Base-by-base conservation (phyloP, 2,888 invertebrate genomes). In the Hirtodrosophila cameraria region DNA sequence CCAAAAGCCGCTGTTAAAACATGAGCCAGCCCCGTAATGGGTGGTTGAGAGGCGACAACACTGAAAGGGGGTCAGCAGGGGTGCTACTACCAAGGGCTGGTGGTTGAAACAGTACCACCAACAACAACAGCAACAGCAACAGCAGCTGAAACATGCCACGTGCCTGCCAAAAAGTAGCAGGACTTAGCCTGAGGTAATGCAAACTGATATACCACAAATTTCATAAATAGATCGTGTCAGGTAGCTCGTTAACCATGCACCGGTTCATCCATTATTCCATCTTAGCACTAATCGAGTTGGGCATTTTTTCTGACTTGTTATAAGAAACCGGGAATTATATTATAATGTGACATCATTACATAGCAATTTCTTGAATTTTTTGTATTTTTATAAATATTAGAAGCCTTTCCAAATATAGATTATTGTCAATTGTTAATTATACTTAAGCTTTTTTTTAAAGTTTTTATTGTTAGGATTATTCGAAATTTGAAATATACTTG, bases 1-100 rank as follows among this genome's bases (percentile, higher is more conserved):
- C 85, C 79, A 69, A 86, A 87, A 87, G 88, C 85, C 82, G 85
- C 72, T 84, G 88, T 84, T 82, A 83, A 79, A 87, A 83, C 84
- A 84, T 76, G 86, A 79, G 63, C 70, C 67, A 61, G 63, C 58
- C 67, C 48, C 45, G 48, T 62, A 69, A 76, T 70, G 70, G 79
- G 60, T 70, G 83, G 75, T 73, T 70, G 58, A 48, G 48, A 53
- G 11, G 39, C 31, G 38, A 39, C 12, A 48, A 18, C 45, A 45
- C 23, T 35, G 42, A 27, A 46, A 31, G 31, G 13, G 0, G n/a
- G 9, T n/a, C 23, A 28, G 11, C 7, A 8, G 41, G 6, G 33
- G 41, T 12, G 16, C 23, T 23, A 45, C 15, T 7, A 9, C 16
- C 35, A 12, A 45, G 48, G 23, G 27, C 31, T 59, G 70, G 64